These are phyloP conservation scores for Notechis scutatus DNA, from an alignment of 2,113 vertebrate genomes.

Conservation along the genomic window DNA sequence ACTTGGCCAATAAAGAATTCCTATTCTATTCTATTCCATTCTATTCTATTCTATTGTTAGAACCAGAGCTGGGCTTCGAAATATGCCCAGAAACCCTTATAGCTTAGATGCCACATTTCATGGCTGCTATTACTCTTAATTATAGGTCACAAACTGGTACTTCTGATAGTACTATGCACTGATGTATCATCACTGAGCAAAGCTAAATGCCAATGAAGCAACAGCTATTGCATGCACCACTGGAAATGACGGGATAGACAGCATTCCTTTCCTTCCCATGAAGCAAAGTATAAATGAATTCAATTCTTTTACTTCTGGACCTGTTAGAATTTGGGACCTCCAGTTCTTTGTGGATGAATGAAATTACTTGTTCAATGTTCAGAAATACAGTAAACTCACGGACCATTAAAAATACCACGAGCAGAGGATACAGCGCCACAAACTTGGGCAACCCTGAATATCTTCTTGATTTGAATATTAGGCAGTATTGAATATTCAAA, in stretches of 20 bases:
- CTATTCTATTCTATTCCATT: too few relatives aligned
- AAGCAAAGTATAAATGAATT: background rate
- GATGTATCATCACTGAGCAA: background rate
- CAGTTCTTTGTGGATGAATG: background rate
- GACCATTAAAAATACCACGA: background rate
- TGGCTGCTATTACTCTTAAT: background rate
- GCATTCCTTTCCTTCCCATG: background rate
- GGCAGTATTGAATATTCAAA: background rate
- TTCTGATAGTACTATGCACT: background rate
- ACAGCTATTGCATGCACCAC: background rate
- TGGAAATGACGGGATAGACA: background rate
- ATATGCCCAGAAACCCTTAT: accelerated
- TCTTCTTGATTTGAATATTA: background rate
- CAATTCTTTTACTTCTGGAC: background rate
- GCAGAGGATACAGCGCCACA: background rate
- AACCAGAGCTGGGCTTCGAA: background rate
- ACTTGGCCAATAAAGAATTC: too few relatives aligned
- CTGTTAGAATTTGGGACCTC: background rate
- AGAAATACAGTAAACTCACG: background rate
- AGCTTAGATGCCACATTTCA: background rate
- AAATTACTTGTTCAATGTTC: background rate
- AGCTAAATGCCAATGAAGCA: background rate
- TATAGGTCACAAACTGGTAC: background rate
- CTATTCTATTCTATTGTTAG: too few relatives aligned
- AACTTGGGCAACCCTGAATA: background rate